These are phyloP conservation scores for Tribolium freemani DNA, from an alignment of 2,888 invertebrate species.

Conservation along the genomic window DNA sequence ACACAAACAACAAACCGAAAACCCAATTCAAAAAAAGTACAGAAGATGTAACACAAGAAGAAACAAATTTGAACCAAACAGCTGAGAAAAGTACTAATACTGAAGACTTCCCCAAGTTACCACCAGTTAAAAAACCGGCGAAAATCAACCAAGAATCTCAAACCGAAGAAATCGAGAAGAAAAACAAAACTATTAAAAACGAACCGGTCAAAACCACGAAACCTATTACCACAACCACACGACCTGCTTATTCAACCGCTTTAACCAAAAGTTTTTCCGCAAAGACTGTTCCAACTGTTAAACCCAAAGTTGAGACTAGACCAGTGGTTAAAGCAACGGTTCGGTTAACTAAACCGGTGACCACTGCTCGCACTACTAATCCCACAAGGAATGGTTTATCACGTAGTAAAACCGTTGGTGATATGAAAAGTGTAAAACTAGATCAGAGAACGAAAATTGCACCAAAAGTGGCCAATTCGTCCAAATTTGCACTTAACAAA, in stretches of 20 bases:
- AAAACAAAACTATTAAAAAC: conserved; percentile 47
- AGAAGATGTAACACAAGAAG: conserved; percentile 54
- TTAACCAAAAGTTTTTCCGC: conserved; percentile 65
- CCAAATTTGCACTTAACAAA: conserved; percentile 4
- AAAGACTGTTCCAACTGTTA: conserved; percentile 56
- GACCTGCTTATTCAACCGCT: conserved; percentile 68
- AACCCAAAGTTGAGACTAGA: conserved; percentile 58
- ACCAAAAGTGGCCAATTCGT: background rate
- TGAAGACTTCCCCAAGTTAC: conserved; percentile 63
- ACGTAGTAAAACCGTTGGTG: conserved; percentile 66
- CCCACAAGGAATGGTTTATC: conserved; percentile 52
- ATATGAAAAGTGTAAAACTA: conserved; percentile 58
- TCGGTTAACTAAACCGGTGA: conserved; percentile 35
- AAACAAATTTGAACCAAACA: background rate
- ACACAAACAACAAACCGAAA: conserved; percentile 14
- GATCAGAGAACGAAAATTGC: conserved; percentile 3
- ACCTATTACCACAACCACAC: conserved; percentile 45
- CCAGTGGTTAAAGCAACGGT: conserved; percentile 45
- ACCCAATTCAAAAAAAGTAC: conserved; percentile 51
- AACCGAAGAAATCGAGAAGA: conserved; percentile 63
- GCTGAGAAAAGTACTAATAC: conserved; percentile 66
- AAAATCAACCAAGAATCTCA: conserved; percentile 66
- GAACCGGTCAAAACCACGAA: conserved; percentile 52
- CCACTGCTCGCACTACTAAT: conserved; percentile 35
- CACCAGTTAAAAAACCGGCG: conserved; percentile 55